These are phyloP conservation scores for Acrossocheilus fasciatus DNA, from an alignment of 2,797 vertebrate genomes.

Conservation along the genomic window DNA sequence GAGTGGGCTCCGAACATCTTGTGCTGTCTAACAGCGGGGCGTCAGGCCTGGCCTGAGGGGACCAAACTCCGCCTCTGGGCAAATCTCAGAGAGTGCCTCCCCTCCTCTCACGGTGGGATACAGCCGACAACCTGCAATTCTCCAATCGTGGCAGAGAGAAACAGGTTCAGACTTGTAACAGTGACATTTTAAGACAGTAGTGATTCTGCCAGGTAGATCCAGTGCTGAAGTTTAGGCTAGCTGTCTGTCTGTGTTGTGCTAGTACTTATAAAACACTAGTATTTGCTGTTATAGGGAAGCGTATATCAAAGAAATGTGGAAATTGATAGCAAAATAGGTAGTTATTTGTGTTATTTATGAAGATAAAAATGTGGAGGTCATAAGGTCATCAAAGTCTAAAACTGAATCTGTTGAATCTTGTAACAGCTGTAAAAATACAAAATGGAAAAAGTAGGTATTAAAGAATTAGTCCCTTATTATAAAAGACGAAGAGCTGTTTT, in stretches of 20 bases:
- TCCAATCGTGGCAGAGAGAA: conserved; percentile 11
- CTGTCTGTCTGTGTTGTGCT: neutral
- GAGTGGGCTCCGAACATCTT: conserved; percentile 24
- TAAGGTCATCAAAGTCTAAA: conserved; percentile 72
- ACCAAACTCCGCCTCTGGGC: conserved; percentile 25
- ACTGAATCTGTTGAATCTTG: neutral
- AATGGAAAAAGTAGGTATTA: neutral
- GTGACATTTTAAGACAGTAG: neutral
- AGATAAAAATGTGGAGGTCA: conserved; percentile 75
- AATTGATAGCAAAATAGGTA: conserved; percentile 71
- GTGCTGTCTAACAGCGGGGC: conserved; percentile 31
- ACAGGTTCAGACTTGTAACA: conserved; percentile 22
- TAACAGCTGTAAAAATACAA: neutral
- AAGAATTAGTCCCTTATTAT: conserved; percentile 59
- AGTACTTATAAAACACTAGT: conserved; percentile 72
- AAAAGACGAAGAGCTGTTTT: conserved; percentile 61
- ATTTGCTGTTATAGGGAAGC: conserved; percentile 62
- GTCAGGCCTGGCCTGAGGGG: conserved; percentile 29
- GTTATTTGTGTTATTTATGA: conserved; percentile 71
- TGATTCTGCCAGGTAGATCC: neutral
- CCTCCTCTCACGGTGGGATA: conserved; percentile 15
- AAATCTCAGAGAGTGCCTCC: conserved; percentile 13
- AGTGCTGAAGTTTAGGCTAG: neutral
- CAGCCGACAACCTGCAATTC: conserved; percentile 22
- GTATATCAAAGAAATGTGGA: conserved; percentile 74